Base-by-base conservation (phyloP, 2,888 invertebrate species). In the Epinotia brunnichana region DNA sequence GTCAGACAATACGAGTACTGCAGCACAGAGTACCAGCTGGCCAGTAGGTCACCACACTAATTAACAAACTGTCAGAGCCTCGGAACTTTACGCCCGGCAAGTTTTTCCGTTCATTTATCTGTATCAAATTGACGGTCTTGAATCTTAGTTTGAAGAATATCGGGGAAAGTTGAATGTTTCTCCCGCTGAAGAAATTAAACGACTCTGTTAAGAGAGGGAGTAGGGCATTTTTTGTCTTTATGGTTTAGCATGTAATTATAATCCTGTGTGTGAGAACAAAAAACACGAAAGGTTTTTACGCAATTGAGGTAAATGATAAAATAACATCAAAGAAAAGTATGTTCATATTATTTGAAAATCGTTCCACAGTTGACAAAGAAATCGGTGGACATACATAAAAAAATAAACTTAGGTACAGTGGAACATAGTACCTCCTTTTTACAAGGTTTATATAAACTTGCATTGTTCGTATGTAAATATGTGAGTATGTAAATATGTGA, bases 91-190 rank as follows among this genome's bases (percentile, higher is more conserved):
- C 59, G 17, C 41, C 54, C 44, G 44, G 48, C n/a, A 61, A 67
- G 54, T 60, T 71, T 67, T 64, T 67, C 19, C 60, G n/a, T 3
- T 51, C 71, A 71, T 71, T 71, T 67, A 48, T 67, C 71, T 71
- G 71, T 67, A 71, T 71, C 71, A 71, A 67, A 71, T 71, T 71
- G 71, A 71, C 66, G 71, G 44, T 21, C 64, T 70, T 51, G 60
- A 67, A 71, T 67, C 71, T 57, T 64, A 64, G 63, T 70, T 61
- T 41, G 54, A 71, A 61, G 60, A 60, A 61, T 56, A 70, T 66
- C 41, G 51, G 41, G 64, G 10, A 60, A 70, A 70, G 29, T 66
- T 60, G 24, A 24, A 17, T 69, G 62, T 69, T 35, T 35, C 35
- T 15, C 35, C 19, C 54, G 17, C 44, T 44, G 29, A 21, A 13